A percentile compares a stretch with the other conserved stretches of the same genome.
Evolutionary conservation across 2,888 invertebrate genomes (phyloP).

Genomic region (Branchellion lobata): DNA sequence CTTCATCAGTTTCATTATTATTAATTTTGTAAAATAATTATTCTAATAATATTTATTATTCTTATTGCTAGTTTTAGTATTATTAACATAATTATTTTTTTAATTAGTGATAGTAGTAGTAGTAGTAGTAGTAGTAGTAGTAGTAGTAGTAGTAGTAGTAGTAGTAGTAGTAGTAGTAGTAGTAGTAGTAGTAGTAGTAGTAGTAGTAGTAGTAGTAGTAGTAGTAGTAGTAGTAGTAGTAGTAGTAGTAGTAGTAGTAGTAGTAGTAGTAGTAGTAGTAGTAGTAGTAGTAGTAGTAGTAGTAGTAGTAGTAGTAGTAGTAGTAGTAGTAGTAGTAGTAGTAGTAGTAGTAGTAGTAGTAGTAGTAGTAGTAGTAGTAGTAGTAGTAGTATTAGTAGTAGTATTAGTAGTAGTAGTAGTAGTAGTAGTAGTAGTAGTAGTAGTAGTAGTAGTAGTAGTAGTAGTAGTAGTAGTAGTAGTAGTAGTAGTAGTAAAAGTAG

Average conservation of each 20-base stretch:
- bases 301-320: too few relatives aligned
- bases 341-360: constrained; percentile 29
- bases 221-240: constrained; percentile 22
- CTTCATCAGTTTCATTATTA: too few relatives aligned
- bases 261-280: constrained; percentile 14
- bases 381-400: constrained; percentile 28
- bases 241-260: constrained; percentile 5
- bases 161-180: constrained; percentile 31
- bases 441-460: too few relatives aligned
- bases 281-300: too few relatives aligned
- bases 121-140: constrained; percentile 36
- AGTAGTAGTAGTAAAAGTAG: neutral
- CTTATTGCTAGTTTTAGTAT: too few relatives aligned
- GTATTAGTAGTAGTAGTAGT: constrained; percentile 8
- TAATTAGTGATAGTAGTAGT: constrained; percentile 16
- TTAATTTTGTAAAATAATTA: too few relatives aligned
- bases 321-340: constrained; percentile 30
- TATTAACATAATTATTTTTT: too few relatives aligned
- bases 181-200: constrained; percentile 32
- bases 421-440: constrained; percentile 12
- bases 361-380: constrained; percentile 31
- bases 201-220: constrained; percentile 24
- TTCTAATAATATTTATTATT: too few relatives aligned
- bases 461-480: too few relatives aligned
- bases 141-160: constrained; percentile 29